These are phyloP conservation scores for Battus philenor DNA, from an alignment of 1,140 invertebrate species.

Conservation along the genomic window DNA sequence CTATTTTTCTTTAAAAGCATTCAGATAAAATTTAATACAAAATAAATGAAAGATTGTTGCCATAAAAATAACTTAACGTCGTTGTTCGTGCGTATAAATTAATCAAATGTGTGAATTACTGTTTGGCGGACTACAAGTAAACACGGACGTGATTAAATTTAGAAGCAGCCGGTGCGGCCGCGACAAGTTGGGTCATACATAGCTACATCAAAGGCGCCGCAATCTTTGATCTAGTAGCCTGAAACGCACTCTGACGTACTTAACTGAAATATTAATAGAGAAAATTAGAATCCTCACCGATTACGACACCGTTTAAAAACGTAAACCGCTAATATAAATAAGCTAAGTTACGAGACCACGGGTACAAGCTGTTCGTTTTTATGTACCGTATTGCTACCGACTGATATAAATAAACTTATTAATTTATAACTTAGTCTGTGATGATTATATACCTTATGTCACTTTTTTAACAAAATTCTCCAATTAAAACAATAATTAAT, in stretches of 20 bases:
- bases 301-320: constrained; percentile 19
- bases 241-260: constrained; percentile 25
- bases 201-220: constrained; percentile 41
- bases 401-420: too few relatives aligned
- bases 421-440: too few relatives aligned
- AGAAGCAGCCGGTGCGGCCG: constrained; percentile 33
- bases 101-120: constrained; percentile 7
- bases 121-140: constrained; percentile 21
- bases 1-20: too few relatives aligned
- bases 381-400: too few relatives aligned
- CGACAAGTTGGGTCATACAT: constrained; percentile 51
- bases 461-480: too few relatives aligned
- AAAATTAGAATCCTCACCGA: constrained; percentile 17
- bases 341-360: too few relatives aligned
- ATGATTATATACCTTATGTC: too few relatives aligned
- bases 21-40: too few relatives aligned
- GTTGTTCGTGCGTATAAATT: background rate
- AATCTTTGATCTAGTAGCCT: constrained; percentile 49
- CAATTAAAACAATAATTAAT: too few relatives aligned
- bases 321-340: constrained; percentile 9
- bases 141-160: constrained; percentile 42
- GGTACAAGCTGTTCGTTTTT: too few relatives aligned
- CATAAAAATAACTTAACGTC: background rate
- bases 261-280: constrained; percentile 32
- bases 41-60: too few relatives aligned